phyloP scores from a whole-genome alignment of 2,113 vertebrate species.

The Anolis carolinensis region DNA sequence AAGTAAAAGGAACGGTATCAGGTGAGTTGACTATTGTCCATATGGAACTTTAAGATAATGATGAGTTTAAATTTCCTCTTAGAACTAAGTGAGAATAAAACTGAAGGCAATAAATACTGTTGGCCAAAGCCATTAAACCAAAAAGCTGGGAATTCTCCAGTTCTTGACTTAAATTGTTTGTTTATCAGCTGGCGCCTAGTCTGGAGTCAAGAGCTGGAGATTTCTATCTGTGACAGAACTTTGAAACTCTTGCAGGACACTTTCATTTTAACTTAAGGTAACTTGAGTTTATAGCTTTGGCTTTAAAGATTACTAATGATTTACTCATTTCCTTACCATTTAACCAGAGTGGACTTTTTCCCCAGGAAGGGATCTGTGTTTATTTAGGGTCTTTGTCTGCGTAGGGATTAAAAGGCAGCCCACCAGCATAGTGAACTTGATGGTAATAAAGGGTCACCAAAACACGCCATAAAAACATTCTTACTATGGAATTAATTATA shows the following conservation, averaged over 20 bases:
- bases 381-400: constrained; percentile 88
- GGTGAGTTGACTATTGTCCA: constrained; percentile 77
- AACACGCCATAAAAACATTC: constrained; percentile 86
- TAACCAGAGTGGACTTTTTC: constrained; percentile 87
- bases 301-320: constrained; percentile 93
- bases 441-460: constrained; percentile 84
- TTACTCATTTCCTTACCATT: constrained; percentile 90
- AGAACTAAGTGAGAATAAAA: constrained; percentile 89
- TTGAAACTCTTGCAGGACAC: constrained; percentile 86
- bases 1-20: constrained; percentile 71
- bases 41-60: constrained; percentile 85
- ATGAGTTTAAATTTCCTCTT: constrained; percentile 87
- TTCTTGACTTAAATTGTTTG: constrained; percentile 89
- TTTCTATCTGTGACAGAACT: constrained; percentile 90
- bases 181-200: constrained; percentile 89
- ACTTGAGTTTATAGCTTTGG: constrained; percentile 88
- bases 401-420: constrained; percentile 88
- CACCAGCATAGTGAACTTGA: constrained; percentile 86
- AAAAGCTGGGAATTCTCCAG: constrained; percentile 89
- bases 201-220: constrained; percentile 87
- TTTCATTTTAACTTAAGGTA: constrained; percentile 92
- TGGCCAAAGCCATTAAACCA: constrained; percentile 84
- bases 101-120: constrained; percentile 88
- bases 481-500: constrained; percentile 88
- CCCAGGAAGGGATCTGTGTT: constrained; percentile 87